Conservation (phyloP, 2,113 vertebrate species). For the Bujurquina vittata region DNA sequence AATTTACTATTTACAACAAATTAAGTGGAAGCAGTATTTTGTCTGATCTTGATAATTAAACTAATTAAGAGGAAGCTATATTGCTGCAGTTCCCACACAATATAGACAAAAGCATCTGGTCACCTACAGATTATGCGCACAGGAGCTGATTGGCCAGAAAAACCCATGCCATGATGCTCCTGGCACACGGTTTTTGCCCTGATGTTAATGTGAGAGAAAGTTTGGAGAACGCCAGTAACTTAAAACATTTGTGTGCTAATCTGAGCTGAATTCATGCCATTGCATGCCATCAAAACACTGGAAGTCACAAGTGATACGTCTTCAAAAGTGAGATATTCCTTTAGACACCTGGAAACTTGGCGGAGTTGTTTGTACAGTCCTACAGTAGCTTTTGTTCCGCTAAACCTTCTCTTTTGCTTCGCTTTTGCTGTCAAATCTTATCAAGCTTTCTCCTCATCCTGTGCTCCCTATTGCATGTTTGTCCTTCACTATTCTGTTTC, state of each 20-base stretch:
- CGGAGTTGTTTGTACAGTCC: background rate
- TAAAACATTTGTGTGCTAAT: background rate
- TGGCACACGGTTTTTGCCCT: background rate
- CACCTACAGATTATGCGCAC: background rate
- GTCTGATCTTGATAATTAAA: background rate
- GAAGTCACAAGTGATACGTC: background rate
- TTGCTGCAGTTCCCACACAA: background rate
- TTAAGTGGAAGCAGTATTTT: background rate
- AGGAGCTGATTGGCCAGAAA: background rate
- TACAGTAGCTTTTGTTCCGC: background rate
- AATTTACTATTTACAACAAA: background rate
- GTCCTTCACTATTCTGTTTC: constrained; percentile 20
- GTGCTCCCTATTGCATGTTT: constrained; percentile 2
- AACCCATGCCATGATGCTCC: background rate
- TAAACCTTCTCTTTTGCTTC: background rate
- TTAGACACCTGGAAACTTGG: background rate
- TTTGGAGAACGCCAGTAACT: background rate
- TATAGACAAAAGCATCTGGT: background rate
- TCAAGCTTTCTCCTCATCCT: background rate
- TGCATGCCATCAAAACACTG: background rate
- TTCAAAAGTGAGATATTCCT: background rate
- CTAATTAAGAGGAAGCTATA: background rate
- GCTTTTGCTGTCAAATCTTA: constrained; percentile 5
- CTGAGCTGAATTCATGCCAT: background rate
- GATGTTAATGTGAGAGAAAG: background rate